Evolutionary conservation across 2,113 vertebrate genomes (phyloP).

Genomic region (Crotalus tigris): DNA sequence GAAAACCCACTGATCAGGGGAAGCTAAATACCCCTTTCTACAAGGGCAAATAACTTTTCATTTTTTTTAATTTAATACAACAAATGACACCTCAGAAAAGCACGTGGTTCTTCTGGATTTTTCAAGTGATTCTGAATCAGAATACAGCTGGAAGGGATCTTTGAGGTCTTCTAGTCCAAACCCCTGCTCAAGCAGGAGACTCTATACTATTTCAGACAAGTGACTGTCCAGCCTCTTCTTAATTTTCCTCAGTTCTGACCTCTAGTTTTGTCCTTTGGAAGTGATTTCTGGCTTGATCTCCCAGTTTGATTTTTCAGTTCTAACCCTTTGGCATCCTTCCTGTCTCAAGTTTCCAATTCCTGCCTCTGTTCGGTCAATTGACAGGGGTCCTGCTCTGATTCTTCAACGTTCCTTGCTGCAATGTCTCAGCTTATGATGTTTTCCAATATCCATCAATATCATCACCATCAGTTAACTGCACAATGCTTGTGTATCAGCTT

Average conservation of each 20-base stretch:
- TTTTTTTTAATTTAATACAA: background rate
- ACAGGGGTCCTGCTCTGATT: background rate
- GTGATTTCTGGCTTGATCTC: background rate
- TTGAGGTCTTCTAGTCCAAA: no score
- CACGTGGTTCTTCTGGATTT: background rate
- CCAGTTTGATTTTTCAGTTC: background rate
- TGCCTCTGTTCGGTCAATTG: background rate
- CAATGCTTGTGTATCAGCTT: background rate
- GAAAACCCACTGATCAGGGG: background rate
- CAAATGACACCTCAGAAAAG: background rate
- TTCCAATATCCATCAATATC: background rate
- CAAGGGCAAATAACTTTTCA: background rate
- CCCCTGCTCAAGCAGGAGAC: no score
- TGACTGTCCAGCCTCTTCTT: no score
- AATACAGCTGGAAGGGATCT: no score
- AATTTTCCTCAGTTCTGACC: background rate
- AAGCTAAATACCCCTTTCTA: background rate
- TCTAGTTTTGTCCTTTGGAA: background rate
- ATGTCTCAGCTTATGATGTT: background rate
- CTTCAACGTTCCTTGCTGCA: background rate
- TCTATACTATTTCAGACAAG: no score
- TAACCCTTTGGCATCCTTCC: background rate
- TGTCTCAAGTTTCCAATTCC: background rate
- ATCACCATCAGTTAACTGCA: accelerated
- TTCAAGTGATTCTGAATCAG: background rate